Evolutionary conservation across 1,140 invertebrate species (phyloP), one percentile per base, ranked within the genome.

Genomic region (Callitettix versicolor): DNA sequence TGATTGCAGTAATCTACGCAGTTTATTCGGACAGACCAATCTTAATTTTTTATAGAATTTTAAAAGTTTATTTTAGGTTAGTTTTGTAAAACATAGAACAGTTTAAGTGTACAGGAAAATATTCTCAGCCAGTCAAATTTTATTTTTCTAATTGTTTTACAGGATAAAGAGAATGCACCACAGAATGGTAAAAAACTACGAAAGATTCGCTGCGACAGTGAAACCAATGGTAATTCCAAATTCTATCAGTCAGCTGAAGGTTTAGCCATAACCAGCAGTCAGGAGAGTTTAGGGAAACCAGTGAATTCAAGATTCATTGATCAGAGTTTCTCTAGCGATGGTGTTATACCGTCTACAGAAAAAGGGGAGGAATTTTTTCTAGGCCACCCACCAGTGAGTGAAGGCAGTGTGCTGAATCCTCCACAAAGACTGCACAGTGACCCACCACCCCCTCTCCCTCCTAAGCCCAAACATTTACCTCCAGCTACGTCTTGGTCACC

Each of bases 121-220:
- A n/a, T n/a, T n/a, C n/a, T n/a, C n/a, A n/a, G n/a, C n/a, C n/a
- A n/a, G n/a, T n/a, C 26, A 30, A 30, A 30, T 30, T 4, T 4
- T 30, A 9, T 4, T 30, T 30, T 30, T 30, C 26, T 30, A 30
- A 30, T 30, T 30, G 26, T 58, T 21, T 64, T 60, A 11, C 44
- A 67, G 65, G 66, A 67, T 40, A 67, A 67, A 58, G 66, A 67
- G 47, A 66, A 67, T 50, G 60, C 64, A 18, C 65, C 65, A 30
- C 65, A 65, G 41, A 53, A 41, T 50, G 55, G 60, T 3, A 67
- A 64, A 55, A 67, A 68, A 57, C 50, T 67, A 21, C 56, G 65
- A 26, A 63, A 66, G 47, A 52, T 62, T 41, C 24, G 63, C 20
- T 38, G 58, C 26, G 60, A 59, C 7, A 57, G 46, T 49, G 43